A percentile compares a stretch with the other conserved stretches of the same genome.
Evolutionary conservation across 92 coral and sea anemone species (phyloP).

Genomic region (Palythoa heliodiscus): DNA sequence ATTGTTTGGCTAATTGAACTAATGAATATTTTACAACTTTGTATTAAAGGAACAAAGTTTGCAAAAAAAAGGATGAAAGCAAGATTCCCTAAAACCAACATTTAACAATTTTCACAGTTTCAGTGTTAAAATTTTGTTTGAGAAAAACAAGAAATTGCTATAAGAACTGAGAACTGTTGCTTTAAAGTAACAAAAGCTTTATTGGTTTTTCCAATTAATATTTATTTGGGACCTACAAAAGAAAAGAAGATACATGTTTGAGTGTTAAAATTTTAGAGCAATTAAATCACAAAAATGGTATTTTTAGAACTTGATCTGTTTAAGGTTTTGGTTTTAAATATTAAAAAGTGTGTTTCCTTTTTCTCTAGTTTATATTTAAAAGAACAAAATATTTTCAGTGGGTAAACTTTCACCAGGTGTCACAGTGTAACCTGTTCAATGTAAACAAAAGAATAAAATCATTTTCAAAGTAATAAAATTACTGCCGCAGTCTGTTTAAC

Average conservation of each 20-base stretch:
- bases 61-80: background rate
- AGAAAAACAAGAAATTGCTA: background rate
- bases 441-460: background rate
- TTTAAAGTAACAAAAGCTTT: background rate
- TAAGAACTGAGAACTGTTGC: background rate
- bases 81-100: background rate
- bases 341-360: background rate
- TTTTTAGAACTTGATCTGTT: background rate
- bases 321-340: background rate
- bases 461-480: background rate
- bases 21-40: slow-evolving; percentile 18
- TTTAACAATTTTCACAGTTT: background rate
- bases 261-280: background rate
- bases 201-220: slow-evolving; percentile 1
- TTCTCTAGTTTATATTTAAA: too few relatives aligned
- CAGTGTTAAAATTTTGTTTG: background rate
- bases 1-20: slow-evolving; percentile 3
- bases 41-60: background rate
- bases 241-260: background rate
- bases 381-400: too few relatives aligned
- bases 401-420: slow-evolving; percentile 2
- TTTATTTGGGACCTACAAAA: slow-evolving; percentile 20
- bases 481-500: background rate
- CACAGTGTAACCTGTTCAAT: background rate
- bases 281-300: background rate